Percentiles rank a stretch among this genome's conserved stretches.
phyloP scores from a whole-genome alignment of 2,797 vertebrate genomes.

The Australoheros facetus region DNA sequence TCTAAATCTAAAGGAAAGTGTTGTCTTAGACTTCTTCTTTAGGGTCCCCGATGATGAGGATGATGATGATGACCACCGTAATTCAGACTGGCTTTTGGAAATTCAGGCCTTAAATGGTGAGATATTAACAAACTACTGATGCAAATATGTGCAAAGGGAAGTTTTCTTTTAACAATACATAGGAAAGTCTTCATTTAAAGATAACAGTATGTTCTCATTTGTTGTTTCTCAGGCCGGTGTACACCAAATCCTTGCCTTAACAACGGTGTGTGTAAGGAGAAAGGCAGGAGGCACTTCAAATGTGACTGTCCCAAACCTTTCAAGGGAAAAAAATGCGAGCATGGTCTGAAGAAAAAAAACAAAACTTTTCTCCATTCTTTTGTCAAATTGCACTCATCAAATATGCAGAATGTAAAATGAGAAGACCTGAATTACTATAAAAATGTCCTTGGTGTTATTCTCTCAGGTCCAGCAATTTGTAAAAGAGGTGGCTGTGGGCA shows the following conservation, averaged over 20 bases:
- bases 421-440: neutral
- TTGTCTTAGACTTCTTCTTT: constrained; percentile 60
- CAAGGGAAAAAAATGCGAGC: constrained; percentile 75
- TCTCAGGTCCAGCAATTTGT: constrained; percentile 66
- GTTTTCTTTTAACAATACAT: neutral
- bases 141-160: neutral
- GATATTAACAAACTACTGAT: neutral
- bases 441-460: neutral
- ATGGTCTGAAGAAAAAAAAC: constrained; percentile 59
- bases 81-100: constrained; percentile 71
- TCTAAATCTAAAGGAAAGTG: neutral
- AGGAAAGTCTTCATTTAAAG: neutral
- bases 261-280: constrained; percentile 73
- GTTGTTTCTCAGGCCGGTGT: constrained; percentile 67
- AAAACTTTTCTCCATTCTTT: neutral
- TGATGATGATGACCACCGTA: constrained; percentile 47
- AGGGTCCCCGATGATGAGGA: constrained; percentile 53
- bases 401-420: neutral
- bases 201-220: neutral
- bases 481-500: constrained; percentile 61
- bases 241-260: constrained; percentile 78
- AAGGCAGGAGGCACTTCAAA: constrained; percentile 46
- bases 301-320: constrained; percentile 77
- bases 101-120: constrained; percentile 71
- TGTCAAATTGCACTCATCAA: neutral